Conservation (phyloP, 2,113 vertebrate species). For the Urocitellus parryii region DNA sequence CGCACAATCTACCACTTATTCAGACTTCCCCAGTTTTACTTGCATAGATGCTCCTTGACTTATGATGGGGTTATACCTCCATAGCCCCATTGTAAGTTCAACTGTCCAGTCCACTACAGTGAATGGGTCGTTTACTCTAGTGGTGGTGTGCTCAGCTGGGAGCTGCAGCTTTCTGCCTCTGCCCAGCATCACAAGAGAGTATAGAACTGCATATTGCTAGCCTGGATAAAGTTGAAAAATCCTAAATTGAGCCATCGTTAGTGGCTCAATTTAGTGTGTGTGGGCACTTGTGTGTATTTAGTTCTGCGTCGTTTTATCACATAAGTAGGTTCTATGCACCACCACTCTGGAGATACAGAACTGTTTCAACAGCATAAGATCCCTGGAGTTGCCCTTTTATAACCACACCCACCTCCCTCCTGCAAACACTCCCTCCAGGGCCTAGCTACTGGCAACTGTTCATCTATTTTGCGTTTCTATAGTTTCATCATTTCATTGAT, state of each 20-base stretch:
- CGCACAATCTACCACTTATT: neutral
- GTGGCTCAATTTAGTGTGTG: too few species aligned
- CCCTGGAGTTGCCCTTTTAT: neutral
- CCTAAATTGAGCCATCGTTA: neutral
- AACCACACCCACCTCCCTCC: too few species aligned
- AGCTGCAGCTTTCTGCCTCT: neutral
- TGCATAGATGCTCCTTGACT: neutral
- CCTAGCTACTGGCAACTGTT: neutral
- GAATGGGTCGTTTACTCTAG: neutral
- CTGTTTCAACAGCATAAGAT: neutral
- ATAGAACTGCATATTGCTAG: neutral
- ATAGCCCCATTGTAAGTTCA: neutral
- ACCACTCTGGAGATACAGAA: neutral
- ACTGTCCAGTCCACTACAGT: too few species aligned
- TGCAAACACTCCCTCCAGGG: neutral
- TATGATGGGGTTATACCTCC: neutral
- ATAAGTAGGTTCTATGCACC: neutral
- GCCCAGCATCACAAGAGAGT: neutral
- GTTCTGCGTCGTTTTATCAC: neutral
- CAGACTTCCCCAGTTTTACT: neutral
- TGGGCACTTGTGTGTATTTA: neutral
- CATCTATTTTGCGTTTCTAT: neutral
- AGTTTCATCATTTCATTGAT: neutral
- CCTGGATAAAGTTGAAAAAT: neutral
- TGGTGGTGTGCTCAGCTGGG: neutral